A percentile compares a stretch with the other conserved stretches of the same genome.
These are phyloP conservation scores for Odontophorus gujanensis DNA, from an alignment of 2,113 vertebrate genomes.

Conservation along the genomic window DNA sequence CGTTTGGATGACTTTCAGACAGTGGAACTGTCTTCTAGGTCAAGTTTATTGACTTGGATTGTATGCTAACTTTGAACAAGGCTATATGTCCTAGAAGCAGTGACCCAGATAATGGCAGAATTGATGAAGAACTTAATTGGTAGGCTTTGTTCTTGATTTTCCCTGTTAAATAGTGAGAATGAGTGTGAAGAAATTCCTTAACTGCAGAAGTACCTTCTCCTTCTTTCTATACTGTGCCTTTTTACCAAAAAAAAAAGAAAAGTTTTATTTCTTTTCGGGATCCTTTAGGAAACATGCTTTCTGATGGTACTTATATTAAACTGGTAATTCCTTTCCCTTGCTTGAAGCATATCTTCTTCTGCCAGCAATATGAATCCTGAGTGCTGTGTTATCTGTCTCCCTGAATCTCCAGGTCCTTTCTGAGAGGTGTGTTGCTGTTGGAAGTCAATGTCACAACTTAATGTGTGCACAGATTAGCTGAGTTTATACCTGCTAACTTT, in stretches of 20 bases:
- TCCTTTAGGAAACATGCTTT: neutral
- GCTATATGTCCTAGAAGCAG: neutral
- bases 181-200: neutral
- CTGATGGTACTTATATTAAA: neutral
- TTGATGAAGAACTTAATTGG: neutral
- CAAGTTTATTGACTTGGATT: neutral
- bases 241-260: neutral
- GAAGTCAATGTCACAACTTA: neutral
- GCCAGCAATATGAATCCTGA: neutral
- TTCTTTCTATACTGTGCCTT: neutral
- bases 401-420: neutral
- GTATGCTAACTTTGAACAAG: neutral
- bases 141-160: neutral
- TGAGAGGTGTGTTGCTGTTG: neutral
- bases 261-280: accelerated
- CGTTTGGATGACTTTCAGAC: neutral
- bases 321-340: neutral
- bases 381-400: neutral
- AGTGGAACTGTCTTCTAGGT: neutral
- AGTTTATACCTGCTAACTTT: neutral
- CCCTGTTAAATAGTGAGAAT: neutral
- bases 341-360: neutral
- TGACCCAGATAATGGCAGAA: neutral
- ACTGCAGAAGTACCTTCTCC: neutral
- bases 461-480: neutral